These are phyloP conservation scores for Athalia circularis DNA, from an alignment of 2,888 invertebrate genomes.

Conservation along the genomic window DNA sequence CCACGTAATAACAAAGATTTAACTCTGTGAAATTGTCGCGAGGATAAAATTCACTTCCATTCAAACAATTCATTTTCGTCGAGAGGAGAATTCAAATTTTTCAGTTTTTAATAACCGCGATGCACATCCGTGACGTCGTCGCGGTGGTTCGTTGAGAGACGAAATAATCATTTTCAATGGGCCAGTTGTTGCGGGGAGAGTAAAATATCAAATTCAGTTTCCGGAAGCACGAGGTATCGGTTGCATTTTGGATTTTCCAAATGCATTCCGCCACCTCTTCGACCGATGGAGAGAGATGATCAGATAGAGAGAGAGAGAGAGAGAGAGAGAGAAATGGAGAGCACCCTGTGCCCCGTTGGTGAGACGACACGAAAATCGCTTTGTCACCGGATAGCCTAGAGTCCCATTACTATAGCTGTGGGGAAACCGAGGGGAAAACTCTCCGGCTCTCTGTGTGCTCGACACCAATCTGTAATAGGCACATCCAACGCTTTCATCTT, in stretches of 20 bases:
- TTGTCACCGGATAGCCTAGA: constrained; percentile 74
- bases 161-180: background rate
- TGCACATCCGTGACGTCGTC: too few species aligned
- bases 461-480: constrained; percentile 38
- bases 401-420: constrained; percentile 62
- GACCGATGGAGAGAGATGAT: too few species aligned
- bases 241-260: constrained; percentile 73
- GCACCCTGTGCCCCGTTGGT: constrained; percentile 56
- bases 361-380: constrained; percentile 65
- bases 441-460: constrained; percentile 15
- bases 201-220: constrained; percentile 72
- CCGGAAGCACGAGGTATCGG: constrained; percentile 69
- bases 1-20: constrained; percentile 41
- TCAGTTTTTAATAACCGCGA: too few species aligned
- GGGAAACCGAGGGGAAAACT: background rate
- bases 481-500: constrained; percentile 6
- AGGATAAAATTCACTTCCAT: background rate
- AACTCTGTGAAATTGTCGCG: constrained; percentile 35
- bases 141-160: too few species aligned
- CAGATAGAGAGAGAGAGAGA: too few species aligned
- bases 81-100: too few species aligned
- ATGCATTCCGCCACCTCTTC: constrained; percentile 61
- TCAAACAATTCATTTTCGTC: too few species aligned
- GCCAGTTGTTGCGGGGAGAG: background rate
- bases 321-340: background rate